A percentile compares a stretch with the other conserved stretches of the same genome.
Evolutionary conservation across 2,888 invertebrate species (phyloP).

Genomic region (Itoplectis maculator): DNA sequence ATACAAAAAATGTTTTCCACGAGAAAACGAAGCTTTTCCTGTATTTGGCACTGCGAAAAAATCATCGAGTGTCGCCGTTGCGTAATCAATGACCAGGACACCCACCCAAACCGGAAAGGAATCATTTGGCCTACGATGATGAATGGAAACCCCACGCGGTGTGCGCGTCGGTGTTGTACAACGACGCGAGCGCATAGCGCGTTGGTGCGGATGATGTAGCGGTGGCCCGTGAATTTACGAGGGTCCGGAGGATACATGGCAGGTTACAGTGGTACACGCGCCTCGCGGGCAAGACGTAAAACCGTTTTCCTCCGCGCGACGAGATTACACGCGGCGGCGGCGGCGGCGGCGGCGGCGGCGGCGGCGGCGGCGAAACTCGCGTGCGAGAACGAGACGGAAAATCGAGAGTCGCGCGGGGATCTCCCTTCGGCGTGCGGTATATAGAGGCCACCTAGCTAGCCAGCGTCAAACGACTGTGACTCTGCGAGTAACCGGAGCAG

Average conservation of each 20-base stretch:
- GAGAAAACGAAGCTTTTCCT: too few relatives aligned
- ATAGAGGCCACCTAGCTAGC: slow-evolving; percentile 61
- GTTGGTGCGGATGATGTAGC: slow-evolving; percentile 44
- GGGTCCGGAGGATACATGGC: slow-evolving; percentile 57
- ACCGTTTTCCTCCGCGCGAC: slow-evolving; percentile 49
- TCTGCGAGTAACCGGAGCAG: slow-evolving; percentile 35
- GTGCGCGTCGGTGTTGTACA: neutral
- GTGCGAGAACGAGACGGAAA: slow-evolving; percentile 14
- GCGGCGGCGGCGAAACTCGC: slow-evolving; percentile 29
- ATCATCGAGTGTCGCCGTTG: neutral
- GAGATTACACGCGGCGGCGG: slow-evolving; percentile 29
- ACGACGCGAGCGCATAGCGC: too few relatives aligned
- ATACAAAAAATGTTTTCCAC: too few relatives aligned
- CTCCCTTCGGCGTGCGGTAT: slow-evolving; percentile 39
- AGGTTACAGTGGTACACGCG: slow-evolving; percentile 52
- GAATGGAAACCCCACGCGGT: neutral
- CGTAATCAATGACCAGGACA: slow-evolving; percentile 11
- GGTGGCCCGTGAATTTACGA: slow-evolving; percentile 57
- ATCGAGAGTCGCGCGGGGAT: too few relatives aligned
- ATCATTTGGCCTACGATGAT: slow-evolving; percentile 21
- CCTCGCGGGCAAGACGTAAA: slow-evolving; percentile 52
- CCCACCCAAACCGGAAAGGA: slow-evolving; percentile 40
- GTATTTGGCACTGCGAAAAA: neutral
- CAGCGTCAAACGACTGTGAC: slow-evolving; percentile 58
- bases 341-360: slow-evolving; percentile 4